phyloP scores from a whole-genome alignment of 2,888 invertebrate species.

The Cheilosia variabilis region DNA sequence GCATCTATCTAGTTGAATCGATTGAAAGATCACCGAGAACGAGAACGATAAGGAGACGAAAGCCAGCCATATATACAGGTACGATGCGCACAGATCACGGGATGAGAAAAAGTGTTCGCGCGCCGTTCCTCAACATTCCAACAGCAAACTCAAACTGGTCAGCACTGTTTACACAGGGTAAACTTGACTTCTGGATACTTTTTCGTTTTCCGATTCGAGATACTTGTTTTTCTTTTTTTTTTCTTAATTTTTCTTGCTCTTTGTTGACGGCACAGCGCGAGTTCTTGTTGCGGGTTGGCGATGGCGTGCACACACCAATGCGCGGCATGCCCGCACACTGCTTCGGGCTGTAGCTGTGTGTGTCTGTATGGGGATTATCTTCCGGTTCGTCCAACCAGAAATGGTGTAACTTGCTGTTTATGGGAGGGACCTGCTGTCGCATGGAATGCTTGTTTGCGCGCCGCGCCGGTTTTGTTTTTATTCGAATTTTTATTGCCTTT shows the following conservation, averaged over 20 bases:
- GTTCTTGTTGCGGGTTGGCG: slow-evolving; percentile 18
- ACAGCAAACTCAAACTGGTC: slow-evolving; percentile 74
- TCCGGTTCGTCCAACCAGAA: slow-evolving; percentile 75
- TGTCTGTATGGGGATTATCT: slow-evolving; percentile 61
- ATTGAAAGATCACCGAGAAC: slow-evolving; percentile 55
- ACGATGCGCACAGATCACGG: slow-evolving; percentile 23
- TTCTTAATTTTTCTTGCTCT: not conserved
- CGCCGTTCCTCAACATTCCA: slow-evolving; percentile 69
- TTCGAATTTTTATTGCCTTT: slow-evolving; percentile 30
- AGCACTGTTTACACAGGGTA: slow-evolving; percentile 72
- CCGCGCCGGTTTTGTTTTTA: slow-evolving; percentile 20
- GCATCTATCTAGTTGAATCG: slow-evolving; percentile 41
- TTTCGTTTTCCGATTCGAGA: slow-evolving; percentile 11
- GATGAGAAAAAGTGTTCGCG: slow-evolving; percentile 52
- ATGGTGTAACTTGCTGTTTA: slow-evolving; percentile 61
- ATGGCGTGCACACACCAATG: slow-evolving; percentile 36
- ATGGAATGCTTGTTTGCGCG: slow-evolving; percentile 47
- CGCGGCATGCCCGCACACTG: slow-evolving; percentile 33
- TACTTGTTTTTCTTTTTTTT: slow-evolving; percentile 18
- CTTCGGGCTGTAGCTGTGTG: not conserved
- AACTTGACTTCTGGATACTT: slow-evolving; percentile 75
- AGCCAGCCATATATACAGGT: slow-evolving; percentile 11
- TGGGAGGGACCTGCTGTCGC: slow-evolving; percentile 73
- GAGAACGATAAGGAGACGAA: slow-evolving; percentile 9
- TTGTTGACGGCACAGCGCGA: slow-evolving; percentile 10